Conservation (phyloP, 2,797 vertebrate genomes). For the Nannoperca australis region DNA sequence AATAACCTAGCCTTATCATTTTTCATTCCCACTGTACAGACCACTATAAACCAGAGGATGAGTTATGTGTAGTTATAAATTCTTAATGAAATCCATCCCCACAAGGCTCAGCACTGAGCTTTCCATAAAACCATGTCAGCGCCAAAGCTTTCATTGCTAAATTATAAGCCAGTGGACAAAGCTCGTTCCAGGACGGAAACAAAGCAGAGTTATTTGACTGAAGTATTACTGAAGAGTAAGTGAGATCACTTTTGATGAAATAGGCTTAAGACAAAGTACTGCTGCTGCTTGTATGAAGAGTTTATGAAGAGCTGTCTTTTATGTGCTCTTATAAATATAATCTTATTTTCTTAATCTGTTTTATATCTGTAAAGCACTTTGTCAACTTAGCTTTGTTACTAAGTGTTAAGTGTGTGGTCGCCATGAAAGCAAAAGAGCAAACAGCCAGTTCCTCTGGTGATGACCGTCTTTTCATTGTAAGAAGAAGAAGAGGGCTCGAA, state of each 20-base stretch:
- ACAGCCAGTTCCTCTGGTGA: background rate
- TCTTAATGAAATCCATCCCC: constrained; percentile 59
- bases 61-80: constrained; percentile 54
- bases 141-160: constrained; percentile 27
- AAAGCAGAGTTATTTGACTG: constrained; percentile 49
- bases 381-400: constrained; percentile 14
- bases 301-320: constrained; percentile 26
- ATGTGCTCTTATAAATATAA: constrained; percentile 16
- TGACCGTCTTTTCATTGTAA: background rate
- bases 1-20: constrained; percentile 32
- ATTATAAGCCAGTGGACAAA: constrained; percentile 33
- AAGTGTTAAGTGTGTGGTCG: background rate
- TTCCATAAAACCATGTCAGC: constrained; percentile 43
- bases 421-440: constrained; percentile 13
- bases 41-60: constrained; percentile 41
- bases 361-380: constrained; percentile 21
- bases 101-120: constrained; percentile 34
- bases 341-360: constrained; percentile 37
- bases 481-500: background rate
- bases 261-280: constrained; percentile 25
- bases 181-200: constrained; percentile 39
- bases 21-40: constrained; percentile 27
- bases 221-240: constrained; percentile 28
- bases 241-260: constrained; percentile 45
- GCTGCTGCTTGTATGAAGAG: constrained; percentile 1